Base-by-base conservation (phyloP, 2,888 invertebrate species). In the Acrobasis consociella region DNA sequence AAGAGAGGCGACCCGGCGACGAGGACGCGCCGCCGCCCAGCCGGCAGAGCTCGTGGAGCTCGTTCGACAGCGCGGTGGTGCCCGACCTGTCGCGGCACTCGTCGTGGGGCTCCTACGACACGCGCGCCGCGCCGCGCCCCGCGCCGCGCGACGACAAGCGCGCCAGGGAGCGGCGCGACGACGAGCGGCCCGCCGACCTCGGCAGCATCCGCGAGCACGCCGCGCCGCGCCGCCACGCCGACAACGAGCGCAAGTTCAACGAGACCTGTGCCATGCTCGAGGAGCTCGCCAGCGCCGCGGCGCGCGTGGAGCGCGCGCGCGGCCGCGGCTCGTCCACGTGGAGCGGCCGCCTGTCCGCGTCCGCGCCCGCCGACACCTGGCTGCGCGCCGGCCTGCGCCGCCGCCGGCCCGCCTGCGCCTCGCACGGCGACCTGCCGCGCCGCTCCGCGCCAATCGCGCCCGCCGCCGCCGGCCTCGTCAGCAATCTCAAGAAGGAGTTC, bases 401-500 rank as follows among this genome's bases (percentile, higher is more conserved):
- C 46, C 89, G 89, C 65, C 88, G 89, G 62, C 81, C 81, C 63
- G 82, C 86, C 65, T 83, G 85, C 77, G 83, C 85, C 69, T 89
- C 86, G 73, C 86, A 89, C 73, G 87, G 86, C 9, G 89, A 91
- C 81, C 80, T 90, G 77, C 89, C 86, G 65, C 85, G 86, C 67
- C 83, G 77, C 72, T 75, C 74, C 64, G 63, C 61, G 31, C 64
- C 71, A 0, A 59, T 50, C 69, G 67, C 72, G 80, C 75, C 75
- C 51, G 65, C 77, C 77, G 87, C 94, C 65, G 93, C 94, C 52
- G 97, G 97, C 38, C 95, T 96, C 82, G 97, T 97, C 72, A 95
- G 95, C 93, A 96, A 96, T 93, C 94, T 97, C 72, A 97, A 97
- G 86, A 96, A 96, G 82, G 97, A 97, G 84, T 97, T 97, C 84